Base-by-base conservation (phyloP, 2,113 vertebrate genomes). In the Zosterops pallidus region DNA sequence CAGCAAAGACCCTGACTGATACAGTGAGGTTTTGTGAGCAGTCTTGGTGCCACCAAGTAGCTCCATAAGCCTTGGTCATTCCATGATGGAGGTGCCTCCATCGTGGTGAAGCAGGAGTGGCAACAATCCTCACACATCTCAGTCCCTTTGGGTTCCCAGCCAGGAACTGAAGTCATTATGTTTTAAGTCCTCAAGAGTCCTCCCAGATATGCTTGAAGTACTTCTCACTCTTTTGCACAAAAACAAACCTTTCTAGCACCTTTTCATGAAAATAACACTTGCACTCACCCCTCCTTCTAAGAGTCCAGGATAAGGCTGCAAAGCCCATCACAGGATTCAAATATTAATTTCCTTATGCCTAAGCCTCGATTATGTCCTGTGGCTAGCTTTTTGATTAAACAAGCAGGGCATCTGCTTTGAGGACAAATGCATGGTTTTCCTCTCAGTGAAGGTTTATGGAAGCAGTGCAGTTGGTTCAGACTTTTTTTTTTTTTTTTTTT, bases 11-110 rank as follows among this genome's bases (percentile, higher is more conserved):
- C 3, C 19, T 49, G 50, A 83, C 59, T 44, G 75, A n/a, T 3
- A 22, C 31, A 47, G 23, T 47, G 33, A 72, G 28, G 6, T 72
- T 80, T 75, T 33, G 41, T 42, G 26, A 72, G 44, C 55, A 47
- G 12, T 18, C 41, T 65, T 60, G 29, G 20, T 60, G 28, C 11
- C 24, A 56, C 10, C 23, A 42, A 10, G 4, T 17, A 55, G 14
- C 10, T 85, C 52, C 21, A 21, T 12, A 33, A 62, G 4, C 26
- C 28, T 70, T 74, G 55, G 28, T 31, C 0, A 0, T 53, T 74
- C 62, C n/a, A 13, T 3, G 0, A 31, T 1, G 5, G 42, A 63
- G 7, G 22, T 5, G 31, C 13, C 13, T 52, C n/a, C 28, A 44
- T 19, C n/a, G 21, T 20, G 5, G 9, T 1, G 2, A 29, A 67